Conservation (phyloP, 2,888 invertebrate genomes). For the Charanyca ferruginea region DNA sequence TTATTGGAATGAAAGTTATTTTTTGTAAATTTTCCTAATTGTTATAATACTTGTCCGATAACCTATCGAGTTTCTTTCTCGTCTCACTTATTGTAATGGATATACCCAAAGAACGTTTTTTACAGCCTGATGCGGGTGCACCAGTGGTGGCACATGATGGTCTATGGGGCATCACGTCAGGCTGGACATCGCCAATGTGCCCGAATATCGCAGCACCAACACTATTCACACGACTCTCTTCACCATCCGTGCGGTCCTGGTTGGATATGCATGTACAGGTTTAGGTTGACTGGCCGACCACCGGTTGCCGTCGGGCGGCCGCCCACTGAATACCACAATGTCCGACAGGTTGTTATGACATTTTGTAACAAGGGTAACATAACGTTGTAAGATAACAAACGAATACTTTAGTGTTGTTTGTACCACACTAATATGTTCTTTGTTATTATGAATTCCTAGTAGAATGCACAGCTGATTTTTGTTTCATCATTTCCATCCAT, state of each 20-base stretch:
- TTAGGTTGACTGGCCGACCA: slow-evolving; percentile 42
- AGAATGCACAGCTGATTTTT: slow-evolving; percentile 64
- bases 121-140: slow-evolving; percentile 84
- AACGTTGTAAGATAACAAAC: slow-evolving; percentile 34
- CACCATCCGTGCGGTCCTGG: slow-evolving; percentile 73
- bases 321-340: slow-evolving; percentile 23
- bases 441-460: slow-evolving; percentile 55
- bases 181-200: slow-evolving; percentile 77
- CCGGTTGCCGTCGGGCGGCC: background rate
- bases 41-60: no score
- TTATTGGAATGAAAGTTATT: no score
- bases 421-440: slow-evolving; percentile 33
- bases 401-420: slow-evolving; percentile 21
- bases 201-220: slow-evolving; percentile 71
- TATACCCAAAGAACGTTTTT: slow-evolving; percentile 16
- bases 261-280: slow-evolving; percentile 64
- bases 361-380: slow-evolving; percentile 62
- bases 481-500: slow-evolving; percentile 41
- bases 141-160: slow-evolving; percentile 81
- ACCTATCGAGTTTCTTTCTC: no score
- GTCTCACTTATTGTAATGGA: no score
- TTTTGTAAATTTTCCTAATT: no score
- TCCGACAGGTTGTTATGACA: slow-evolving; percentile 49
- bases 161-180: slow-evolving; percentile 86
- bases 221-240: slow-evolving; percentile 77